Percentiles rank a stretch among this genome's conserved stretches.
Conservation (phyloP, 1,140 invertebrate species). For the Pseudomyrmex gracilis region DNA sequence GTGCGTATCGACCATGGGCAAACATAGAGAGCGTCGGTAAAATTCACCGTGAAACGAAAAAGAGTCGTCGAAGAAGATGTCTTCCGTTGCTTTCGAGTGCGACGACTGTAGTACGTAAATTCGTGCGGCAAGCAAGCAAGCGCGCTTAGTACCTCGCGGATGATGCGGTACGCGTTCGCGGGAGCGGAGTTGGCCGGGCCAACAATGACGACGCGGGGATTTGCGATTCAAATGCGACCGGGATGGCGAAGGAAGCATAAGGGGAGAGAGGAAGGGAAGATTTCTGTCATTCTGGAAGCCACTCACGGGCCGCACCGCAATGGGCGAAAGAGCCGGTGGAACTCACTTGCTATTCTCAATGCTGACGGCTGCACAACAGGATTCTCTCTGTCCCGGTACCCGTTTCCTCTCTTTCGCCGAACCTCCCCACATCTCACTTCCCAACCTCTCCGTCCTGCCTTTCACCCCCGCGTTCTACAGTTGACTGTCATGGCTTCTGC, state of each 20-base stretch:
- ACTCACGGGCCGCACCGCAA: constrained; percentile 48
- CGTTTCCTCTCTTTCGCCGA: constrained; percentile 44
- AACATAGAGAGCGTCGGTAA: not conserved
- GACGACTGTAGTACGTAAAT: constrained; percentile 10
- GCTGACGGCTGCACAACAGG: constrained; percentile 68
- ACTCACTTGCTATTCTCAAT: constrained; percentile 61
- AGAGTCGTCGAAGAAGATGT: not conserved
- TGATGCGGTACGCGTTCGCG: constrained; percentile 42
- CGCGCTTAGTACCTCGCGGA: constrained; percentile 19
- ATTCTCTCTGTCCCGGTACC: not conserved
- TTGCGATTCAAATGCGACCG: constrained; percentile 73
- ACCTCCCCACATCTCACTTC: constrained; percentile 30
- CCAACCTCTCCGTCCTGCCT: constrained; percentile 16
- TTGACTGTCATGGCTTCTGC: constrained; percentile 47
- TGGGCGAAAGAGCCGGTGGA: constrained; percentile 54
- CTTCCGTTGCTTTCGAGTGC: not conserved
- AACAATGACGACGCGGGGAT: constrained; percentile 69
- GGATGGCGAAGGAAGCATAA: not conserved
- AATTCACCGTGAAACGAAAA: not conserved
- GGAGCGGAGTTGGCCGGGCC: constrained; percentile 11
- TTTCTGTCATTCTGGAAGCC: constrained; percentile 63
- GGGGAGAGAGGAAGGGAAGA: constrained; percentile 29
- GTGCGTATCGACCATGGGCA: not conserved
- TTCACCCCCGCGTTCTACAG: no score
- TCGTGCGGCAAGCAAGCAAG: constrained; percentile 12